These are phyloP conservation scores for Halictus quadricinctus DNA, from an alignment of 2,888 invertebrate species.

Conservation along the genomic window DNA sequence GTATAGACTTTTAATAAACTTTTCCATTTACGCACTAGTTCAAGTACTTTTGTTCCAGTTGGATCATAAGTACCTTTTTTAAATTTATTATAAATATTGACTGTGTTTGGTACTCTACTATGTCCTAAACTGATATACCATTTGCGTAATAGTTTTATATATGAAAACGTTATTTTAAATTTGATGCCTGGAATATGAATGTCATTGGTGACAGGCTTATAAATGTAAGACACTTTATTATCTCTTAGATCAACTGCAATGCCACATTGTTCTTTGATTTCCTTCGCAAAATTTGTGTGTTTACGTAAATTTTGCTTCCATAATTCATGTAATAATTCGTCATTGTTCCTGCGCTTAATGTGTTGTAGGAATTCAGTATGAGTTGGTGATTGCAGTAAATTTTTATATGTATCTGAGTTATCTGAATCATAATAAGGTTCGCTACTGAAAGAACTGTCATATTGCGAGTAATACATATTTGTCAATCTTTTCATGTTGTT, in stretches of 20 bases:
- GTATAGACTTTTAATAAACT: constrained; percentile 36
- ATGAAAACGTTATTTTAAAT: constrained; percentile 50
- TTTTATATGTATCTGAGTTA: background rate
- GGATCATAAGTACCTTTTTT: constrained; percentile 38
- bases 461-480: constrained; percentile 41
- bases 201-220: constrained; percentile 18
- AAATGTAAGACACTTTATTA: constrained; percentile 44
- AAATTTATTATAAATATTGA: constrained; percentile 25
- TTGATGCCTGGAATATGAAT: constrained; percentile 26
- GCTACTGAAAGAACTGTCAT: constrained; percentile 19
- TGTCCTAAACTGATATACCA: constrained; percentile 58
- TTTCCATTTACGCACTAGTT: constrained; percentile 22
- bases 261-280: constrained; percentile 41
- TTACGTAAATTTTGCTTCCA: constrained; percentile 37
- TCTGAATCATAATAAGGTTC: constrained; percentile 43
- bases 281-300: background rate
- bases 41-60: background rate
- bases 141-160: constrained; percentile 43
- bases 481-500: constrained; percentile 31
- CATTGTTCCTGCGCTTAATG: constrained; percentile 8
- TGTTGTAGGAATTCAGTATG: constrained; percentile 20
- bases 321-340: constrained; percentile 25
- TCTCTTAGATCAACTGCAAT: constrained; percentile 33
- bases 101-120: constrained; percentile 43
- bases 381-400: constrained; percentile 21